Conservation (phyloP, 2,888 invertebrate species). For the Heteromurus nitidus region DNA sequence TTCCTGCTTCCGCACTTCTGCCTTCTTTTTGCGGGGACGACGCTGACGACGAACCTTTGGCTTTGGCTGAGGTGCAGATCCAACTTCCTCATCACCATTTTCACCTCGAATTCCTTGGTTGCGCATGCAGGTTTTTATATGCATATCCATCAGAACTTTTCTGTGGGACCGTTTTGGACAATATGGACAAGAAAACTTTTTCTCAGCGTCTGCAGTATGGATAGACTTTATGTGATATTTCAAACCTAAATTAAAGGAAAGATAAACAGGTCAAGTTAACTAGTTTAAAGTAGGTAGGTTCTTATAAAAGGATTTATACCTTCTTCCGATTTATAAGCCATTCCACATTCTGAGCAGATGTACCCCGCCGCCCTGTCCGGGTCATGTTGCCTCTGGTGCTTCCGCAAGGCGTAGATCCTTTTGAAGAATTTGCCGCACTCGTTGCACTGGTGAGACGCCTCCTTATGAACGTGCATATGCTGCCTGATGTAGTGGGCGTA, state of each 20-base stretch:
- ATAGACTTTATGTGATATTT: slow-evolving; percentile 3
- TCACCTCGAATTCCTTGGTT: slow-evolving; percentile 7
- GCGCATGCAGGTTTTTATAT: slow-evolving; percentile 17
- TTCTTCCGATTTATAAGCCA: background rate
- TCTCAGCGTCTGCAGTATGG: slow-evolving; percentile 21
- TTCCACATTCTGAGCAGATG: slow-evolving; percentile 34
- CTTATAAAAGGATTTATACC: slow-evolving; percentile 1
- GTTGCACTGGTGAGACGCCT: slow-evolving; percentile 3
- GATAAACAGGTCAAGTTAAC: too few species aligned
- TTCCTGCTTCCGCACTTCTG: too few species aligned
- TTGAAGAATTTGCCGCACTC: slow-evolving; percentile 7
- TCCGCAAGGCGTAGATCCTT: background rate
- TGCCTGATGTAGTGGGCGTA: background rate
- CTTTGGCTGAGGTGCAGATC: too few species aligned
- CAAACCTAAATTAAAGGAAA: slow-evolving; percentile 6
- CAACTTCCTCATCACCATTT: too few species aligned
- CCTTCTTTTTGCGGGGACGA: too few species aligned
- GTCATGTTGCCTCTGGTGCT: background rate
- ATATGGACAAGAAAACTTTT: slow-evolving; percentile 9
- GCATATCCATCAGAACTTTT: background rate
- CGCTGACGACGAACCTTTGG: too few species aligned
- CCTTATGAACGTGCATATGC: slow-evolving; percentile 4
- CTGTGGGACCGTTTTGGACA: slow-evolving; percentile 22
- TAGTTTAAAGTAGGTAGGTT: too few species aligned
- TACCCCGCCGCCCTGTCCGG: background rate